Percentiles rank a stretch among this genome's conserved stretches.
Conservation (phyloP, 2,113 vertebrate genomes). For the Muntiacus reevesi region DNA sequence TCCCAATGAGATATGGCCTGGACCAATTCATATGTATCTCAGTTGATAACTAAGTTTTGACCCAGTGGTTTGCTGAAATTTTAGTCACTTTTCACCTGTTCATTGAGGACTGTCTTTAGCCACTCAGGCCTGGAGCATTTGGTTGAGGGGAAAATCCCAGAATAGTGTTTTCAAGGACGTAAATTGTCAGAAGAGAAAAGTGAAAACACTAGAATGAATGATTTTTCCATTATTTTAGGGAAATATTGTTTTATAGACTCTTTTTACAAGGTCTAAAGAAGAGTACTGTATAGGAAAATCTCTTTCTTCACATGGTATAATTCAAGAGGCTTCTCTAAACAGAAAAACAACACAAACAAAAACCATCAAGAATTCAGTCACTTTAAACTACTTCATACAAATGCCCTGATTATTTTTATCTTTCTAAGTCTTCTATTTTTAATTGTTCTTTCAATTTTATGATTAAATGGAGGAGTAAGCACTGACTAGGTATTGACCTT, state of each 20-base stretch:
- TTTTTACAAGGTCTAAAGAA: neutral
- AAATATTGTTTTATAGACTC: neutral
- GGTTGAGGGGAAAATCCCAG: neutral
- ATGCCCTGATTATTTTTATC: neutral
- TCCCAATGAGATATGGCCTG: neutral
- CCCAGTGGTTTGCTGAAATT: neutral
- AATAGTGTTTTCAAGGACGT: neutral
- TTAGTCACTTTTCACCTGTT: neutral
- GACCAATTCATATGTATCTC: neutral
- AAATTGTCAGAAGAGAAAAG: neutral
- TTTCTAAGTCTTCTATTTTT: neutral
- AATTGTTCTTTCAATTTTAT: neutral
- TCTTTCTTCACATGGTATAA: neutral
- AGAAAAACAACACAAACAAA: constrained; percentile 13
- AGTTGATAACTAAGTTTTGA: neutral
- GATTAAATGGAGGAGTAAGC: neutral
- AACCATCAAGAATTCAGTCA: neutral
- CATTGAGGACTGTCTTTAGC: neutral
- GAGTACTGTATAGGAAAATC: neutral
- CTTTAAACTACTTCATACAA: neutral
- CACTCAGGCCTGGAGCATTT: neutral
- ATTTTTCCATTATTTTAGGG: neutral
- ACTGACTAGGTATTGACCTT: neutral
- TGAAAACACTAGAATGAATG: neutral
- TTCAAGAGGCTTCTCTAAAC: neutral